Evolutionary conservation across 2,888 invertebrate species (phyloP).

Genomic region (Lumbricus terrestris): DNA sequence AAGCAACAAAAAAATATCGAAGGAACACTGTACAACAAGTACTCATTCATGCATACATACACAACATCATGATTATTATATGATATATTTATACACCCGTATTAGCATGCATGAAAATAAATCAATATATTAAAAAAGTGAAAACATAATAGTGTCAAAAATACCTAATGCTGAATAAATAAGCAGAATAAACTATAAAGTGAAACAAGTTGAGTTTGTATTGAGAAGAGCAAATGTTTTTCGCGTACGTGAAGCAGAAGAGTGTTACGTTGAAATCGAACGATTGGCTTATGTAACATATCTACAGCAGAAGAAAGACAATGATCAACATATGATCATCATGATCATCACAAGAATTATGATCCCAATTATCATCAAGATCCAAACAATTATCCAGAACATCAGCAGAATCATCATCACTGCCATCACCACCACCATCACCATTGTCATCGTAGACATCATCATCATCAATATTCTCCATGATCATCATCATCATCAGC

Average conservation of each 20-base stretch:
- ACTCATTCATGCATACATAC: no score
- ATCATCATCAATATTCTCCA: not conserved
- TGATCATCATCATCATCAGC: not conserved
- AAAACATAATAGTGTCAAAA: no score
- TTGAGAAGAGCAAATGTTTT: not conserved
- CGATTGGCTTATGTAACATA: constrained; percentile 86
- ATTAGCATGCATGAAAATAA: no score
- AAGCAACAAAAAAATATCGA: no score
- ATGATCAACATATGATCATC: not conserved
- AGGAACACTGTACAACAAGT: no score
- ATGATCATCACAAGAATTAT: not conserved
- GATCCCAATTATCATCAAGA: not conserved
- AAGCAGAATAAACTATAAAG: no score
- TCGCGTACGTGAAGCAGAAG: constrained; percentile 79
- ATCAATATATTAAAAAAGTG: no score
- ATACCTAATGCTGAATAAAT: not conserved
- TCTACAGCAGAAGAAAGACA: constrained; percentile 62
- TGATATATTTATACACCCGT: no score
- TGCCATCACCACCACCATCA: not conserved
- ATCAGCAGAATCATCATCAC: not conserved
- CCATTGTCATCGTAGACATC: no score
- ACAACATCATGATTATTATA: no score
- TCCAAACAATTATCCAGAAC: not conserved
- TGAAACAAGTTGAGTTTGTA: not conserved
- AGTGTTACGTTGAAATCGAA: constrained; percentile 88